Evolutionary conservation across 1,140 invertebrate species (phyloP), one percentile per base, ranked within the genome.

Genomic region (Antheraea mylitta): DNA sequence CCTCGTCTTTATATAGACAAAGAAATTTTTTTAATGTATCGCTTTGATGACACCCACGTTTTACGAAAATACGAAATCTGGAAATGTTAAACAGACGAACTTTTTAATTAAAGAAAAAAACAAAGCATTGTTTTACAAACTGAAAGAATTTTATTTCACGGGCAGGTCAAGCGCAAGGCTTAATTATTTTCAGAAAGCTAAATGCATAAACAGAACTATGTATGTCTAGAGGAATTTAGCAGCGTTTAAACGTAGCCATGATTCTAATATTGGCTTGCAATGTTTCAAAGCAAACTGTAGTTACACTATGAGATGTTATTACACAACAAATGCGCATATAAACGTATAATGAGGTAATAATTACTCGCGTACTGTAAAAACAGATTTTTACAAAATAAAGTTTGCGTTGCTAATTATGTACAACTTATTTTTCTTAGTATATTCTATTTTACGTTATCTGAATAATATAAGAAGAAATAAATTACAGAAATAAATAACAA

Each of bases 91-190:
- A 30, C n/a, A n/a, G n/a, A n/a, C n/a, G n/a, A n/a, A n/a, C n/a
- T n/a, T n/a, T n/a, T n/a, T n/a, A n/a, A n/a, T n/a, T n/a, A n/a
- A n/a, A n/a, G n/a, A n/a, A n/a, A n/a, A n/a, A n/a, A n/a, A n/a
- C n/a, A n/a, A n/a, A n/a, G n/a, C n/a, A n/a, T n/a, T n/a, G n/a
- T n/a, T n/a, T n/a, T n/a, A n/a, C n/a, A n/a, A n/a, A n/a, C n/a
- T n/a, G n/a, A n/a, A n/a, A n/a, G n/a, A n/a, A 53, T 53, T 53
- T 53, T 53, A 53, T n/a, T 53, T 53, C 45, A 53, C 45, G 45
- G 45, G n/a, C 73, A 53, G 75, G 75, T 81, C 79, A 81, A 79
- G 79, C 74, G 75, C 79, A 79, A 81, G 77, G 79, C 75, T 79
- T 58, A 69, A 61, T 64, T 78, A 77, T 75, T 78, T 76, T 67